A percentile compares a stretch with the other conserved stretches of the same genome.
Conservation (phyloP, 2,113 vertebrate species). For the Uropsilus gracilis region DNA sequence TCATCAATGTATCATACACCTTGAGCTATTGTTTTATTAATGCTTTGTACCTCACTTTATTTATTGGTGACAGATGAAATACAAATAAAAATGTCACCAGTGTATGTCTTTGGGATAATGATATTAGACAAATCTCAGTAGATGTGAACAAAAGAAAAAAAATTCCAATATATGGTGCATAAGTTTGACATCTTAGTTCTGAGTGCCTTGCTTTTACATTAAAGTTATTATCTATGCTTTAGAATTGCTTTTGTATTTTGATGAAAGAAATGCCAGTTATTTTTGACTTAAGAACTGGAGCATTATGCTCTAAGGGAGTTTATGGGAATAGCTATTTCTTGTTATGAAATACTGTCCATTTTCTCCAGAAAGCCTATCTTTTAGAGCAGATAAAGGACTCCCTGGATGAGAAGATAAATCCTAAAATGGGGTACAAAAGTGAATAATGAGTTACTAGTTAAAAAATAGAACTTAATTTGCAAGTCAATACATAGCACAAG, state of each 20-base stretch:
- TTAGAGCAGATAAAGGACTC: not conserved
- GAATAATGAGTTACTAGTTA: not conserved
- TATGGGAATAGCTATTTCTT: not conserved
- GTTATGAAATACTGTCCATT: not conserved
- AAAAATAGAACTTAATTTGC: not conserved
- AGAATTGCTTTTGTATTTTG: not conserved
- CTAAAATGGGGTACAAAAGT: not conserved
- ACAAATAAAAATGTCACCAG: constrained; percentile 43
- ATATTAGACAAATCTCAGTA: not conserved
- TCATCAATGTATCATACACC: constrained; percentile 51
- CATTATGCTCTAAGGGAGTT: not conserved
- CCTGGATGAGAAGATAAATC: not conserved
- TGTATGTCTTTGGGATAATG: constrained; percentile 29
- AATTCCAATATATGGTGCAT: not conserved
- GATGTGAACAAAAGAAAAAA: not conserved
- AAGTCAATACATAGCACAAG: not conserved
- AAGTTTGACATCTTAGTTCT: constrained; percentile 36
- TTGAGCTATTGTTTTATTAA: constrained; percentile 73
- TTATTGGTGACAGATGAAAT: constrained; percentile 52
- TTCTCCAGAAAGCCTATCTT: not conserved
- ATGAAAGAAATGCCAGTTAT: not conserved
- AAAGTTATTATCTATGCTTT: not conserved
- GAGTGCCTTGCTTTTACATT: not conserved
- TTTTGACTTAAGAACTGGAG: not conserved
- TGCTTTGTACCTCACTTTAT: constrained; percentile 64